A percentile compares a stretch with the other conserved stretches of the same genome.
These are phyloP conservation scores for Baccha elongata DNA, from an alignment of 2,888 invertebrate species.

Conservation along the genomic window DNA sequence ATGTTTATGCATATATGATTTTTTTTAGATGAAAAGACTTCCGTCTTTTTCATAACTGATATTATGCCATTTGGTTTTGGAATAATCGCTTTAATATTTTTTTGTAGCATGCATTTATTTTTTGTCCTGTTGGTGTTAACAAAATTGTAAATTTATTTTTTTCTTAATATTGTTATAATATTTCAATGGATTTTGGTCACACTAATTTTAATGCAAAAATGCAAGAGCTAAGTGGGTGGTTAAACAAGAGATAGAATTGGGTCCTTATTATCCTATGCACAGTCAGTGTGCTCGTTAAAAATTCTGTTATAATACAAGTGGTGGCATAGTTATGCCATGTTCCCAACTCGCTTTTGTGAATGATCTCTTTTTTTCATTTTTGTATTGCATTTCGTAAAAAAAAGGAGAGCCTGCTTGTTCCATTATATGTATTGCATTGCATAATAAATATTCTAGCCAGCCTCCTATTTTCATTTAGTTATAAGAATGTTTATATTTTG, in stretches of 20 bases:
- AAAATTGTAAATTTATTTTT: too few relatives aligned
- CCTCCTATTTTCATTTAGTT: constrained; percentile 50
- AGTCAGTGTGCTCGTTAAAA: constrained; percentile 37
- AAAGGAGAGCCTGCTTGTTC: constrained; percentile 11
- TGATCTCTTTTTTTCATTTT: background rate
- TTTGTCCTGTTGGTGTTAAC: too few relatives aligned
- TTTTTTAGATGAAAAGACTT: too few relatives aligned
- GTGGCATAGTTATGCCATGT: constrained; percentile 11
- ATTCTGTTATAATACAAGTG: constrained; percentile 51
- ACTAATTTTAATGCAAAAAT: constrained; percentile 12
- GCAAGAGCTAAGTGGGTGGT: constrained; percentile 2
- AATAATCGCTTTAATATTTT: too few relatives aligned
- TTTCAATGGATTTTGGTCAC: constrained; percentile 11
- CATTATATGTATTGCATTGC: constrained; percentile 60
- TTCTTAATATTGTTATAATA: too few relatives aligned
- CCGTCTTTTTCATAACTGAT: too few relatives aligned
- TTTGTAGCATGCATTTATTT: too few relatives aligned
- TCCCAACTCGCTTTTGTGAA: background rate
- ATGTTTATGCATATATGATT: too few relatives aligned
- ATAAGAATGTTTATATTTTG: constrained; percentile 41
- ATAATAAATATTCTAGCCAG: constrained; percentile 34
- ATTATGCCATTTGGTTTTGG: too few relatives aligned
- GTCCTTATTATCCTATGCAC: constrained; percentile 55
- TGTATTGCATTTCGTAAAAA: constrained; percentile 46
- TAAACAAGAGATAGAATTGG: constrained; percentile 12